Conservation (phyloP, 1,140 invertebrate species). For the Neotoxoptera formosana region DNA sequence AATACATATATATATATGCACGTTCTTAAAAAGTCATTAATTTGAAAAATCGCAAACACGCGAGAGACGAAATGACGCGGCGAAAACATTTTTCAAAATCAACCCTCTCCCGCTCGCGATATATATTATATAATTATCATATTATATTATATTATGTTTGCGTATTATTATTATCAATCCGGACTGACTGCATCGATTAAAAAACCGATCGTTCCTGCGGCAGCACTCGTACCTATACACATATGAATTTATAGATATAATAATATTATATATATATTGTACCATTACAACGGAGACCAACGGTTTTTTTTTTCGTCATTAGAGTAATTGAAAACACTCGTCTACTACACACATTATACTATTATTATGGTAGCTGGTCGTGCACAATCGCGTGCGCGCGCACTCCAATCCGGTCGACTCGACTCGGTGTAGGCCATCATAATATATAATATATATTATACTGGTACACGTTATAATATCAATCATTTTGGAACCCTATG, state of each 20-base stretch:
- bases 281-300: neutral
- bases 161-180: neutral
- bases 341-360: no score
- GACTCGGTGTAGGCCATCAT: neutral
- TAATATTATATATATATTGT: neutral
- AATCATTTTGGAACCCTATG: conserved; percentile 4
- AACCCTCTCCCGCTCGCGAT: neutral
- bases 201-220: neutral
- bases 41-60: conserved; percentile 36
- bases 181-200: neutral
- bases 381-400: neutral
- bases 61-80: neutral
- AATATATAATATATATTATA: neutral
- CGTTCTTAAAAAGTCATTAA: conserved; percentile 51
- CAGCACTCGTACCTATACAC: no score
- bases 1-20: neutral
- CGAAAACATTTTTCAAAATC: conserved; percentile 20
- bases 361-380: no score
- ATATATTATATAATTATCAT: no score
- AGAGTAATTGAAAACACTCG: neutral
- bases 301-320: neutral
- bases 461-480: neutral
- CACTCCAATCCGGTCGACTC: neutral
- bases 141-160: conserved; percentile 24
- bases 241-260: no score